Evolutionary conservation across 2,888 invertebrate genomes (phyloP), one percentile per base, ranked within the genome.

Genomic region (Ochropleura leucogaster): DNA sequence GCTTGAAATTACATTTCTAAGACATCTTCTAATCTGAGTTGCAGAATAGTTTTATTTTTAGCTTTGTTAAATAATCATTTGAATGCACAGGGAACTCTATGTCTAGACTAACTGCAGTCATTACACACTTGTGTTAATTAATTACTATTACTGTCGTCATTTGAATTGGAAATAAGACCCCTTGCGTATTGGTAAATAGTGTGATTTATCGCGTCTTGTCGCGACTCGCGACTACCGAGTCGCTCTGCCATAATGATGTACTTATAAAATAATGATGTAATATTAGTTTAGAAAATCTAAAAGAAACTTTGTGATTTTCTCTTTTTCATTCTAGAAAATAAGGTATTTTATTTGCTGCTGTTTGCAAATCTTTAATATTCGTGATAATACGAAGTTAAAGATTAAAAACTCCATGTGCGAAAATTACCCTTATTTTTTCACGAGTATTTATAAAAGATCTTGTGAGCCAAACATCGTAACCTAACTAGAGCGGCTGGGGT

Each of bases 131-230:
- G 47, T 72, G 40, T 63, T 30, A 65, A 60, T 60, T 71, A 82
- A 72, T 82, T 44, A 68, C 30, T 30, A 55, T 60, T 57, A 60
- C n/a, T 18, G 5, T 18, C 30, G 6, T 55, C 2, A 82, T 72
- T 77, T 68, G 49, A 40, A 80, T 55, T 68, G 63, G 40, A 78
- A 78, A 82, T 77, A 55, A 60, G n/a, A 30, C 20, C 12, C 44
- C 9, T 77, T 62, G n/a, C 49, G 30, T 71, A 72, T 78, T 72
- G 65, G 72, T 62, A 78, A 83, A 57, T 47, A 47, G 20, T 63
- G 66, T 68, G 77, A 76, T 72, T 76, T 72, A 76, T 62, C 68
- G 81, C 70, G 70, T 18, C 30, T 53, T 7, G 62, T 51, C 64
- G 63, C 84, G 65, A 65, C 42, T 68, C 0, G 46, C 57, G 63